Base-by-base conservation (phyloP, 2,888 invertebrate genomes). In the Drosophila ezoana region DNA sequence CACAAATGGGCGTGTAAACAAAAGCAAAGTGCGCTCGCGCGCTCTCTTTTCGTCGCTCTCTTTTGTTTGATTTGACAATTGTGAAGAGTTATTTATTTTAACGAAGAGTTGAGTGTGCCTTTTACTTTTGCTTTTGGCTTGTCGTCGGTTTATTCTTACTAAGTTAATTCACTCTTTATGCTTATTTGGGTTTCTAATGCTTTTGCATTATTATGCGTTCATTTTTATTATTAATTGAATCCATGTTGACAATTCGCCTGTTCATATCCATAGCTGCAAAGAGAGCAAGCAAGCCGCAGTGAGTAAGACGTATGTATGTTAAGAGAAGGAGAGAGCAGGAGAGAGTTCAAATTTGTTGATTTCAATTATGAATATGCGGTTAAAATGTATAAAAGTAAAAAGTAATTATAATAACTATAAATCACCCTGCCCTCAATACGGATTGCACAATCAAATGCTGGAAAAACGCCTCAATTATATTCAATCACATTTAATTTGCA, bases 1-100 rank as follows among this genome's bases (percentile, higher is more conserved):
- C 16, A 48, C 44, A 80, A 86, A 75, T 87, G 87, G 83, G 83
- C 75, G 87, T 83, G 87, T 81, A 77, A 79, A 69, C 67, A 74
- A 72, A 48, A 51, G 51, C 72, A 69, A 72, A 76, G 69, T 87
- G 84, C 81, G 87, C 82, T 78, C 84, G 83, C 84, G 84, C 83
- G 65, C 81, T 82, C 82, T 82, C 81, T 76, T 84, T 4, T 10
- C 13, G 14, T 43, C 14, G 18, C 84, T 61, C 76, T 83, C 68
- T 75, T 73, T 51, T 45, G 2, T 35, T 35, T 61, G 47, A 47
- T 23, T 44, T 67, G 43, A 53, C 53, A 66, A 54, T 16, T 8
- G 16, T 3, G 35, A 67, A 54, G 73, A 82, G 68, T 53, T 54
- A 10, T 28, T 28, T 28, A 38, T 35, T 37, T 8, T 54, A 45